Conservation (phyloP, 2,797 vertebrate genomes). For the Champsocephalus esox region DNA sequence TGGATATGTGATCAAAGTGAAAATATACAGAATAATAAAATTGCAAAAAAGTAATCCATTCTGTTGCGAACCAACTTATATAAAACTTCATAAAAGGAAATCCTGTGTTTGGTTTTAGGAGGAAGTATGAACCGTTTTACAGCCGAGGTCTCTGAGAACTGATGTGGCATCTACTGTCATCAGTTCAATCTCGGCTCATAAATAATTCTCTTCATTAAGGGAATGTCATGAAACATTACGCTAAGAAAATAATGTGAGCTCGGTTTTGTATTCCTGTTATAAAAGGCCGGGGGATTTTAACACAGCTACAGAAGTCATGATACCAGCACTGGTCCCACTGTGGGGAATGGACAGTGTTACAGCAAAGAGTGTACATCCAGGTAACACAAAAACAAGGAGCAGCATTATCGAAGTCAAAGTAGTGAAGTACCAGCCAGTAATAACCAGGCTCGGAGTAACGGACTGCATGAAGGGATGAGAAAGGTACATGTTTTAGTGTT, state of each 20-base stretch:
- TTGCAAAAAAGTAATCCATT: neutral
- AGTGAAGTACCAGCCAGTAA: no score
- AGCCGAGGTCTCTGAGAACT: neutral
- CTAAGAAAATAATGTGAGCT: neutral
- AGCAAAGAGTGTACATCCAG: no score
- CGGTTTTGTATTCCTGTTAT: neutral
- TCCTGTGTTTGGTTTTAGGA: neutral
- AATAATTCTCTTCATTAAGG: neutral
- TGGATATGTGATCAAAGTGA: neutral
- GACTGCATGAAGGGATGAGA: no score
- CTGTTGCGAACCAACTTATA: neutral
- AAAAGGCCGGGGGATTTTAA: no score
- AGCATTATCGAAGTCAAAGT: no score
- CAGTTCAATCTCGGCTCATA: neutral
- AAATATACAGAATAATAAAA: neutral
- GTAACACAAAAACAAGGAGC: no score
- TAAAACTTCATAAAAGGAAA: neutral
- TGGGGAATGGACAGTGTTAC: no score
- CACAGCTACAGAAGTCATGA: no score
- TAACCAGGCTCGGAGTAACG: no score
- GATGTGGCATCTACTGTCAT: neutral
- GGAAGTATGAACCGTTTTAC: neutral
- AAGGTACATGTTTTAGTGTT: no score
- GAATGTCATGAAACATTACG: neutral
- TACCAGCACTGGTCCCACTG: no score